Percentiles rank a stretch among this genome's conserved stretches.
Evolutionary conservation across 1,140 invertebrate genomes (phyloP).

Genomic region (Apocrypta bakeri): DNA sequence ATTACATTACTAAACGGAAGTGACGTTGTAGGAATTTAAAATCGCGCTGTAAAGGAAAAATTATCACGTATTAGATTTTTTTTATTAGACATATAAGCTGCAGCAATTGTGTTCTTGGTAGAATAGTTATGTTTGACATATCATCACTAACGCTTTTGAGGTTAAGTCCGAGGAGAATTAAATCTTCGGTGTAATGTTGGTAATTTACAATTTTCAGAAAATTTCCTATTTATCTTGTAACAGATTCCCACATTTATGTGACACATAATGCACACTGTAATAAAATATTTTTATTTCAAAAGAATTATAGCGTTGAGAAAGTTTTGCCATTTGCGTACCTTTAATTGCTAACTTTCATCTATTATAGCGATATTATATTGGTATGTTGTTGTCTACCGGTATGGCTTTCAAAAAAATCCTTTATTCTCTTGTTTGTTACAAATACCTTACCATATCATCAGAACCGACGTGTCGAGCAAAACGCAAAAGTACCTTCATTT

Average conservation of each 20-base stretch:
- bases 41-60: neutral
- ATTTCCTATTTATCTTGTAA: neutral
- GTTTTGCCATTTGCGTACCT: neutral
- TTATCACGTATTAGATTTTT: neutral
- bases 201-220: neutral
- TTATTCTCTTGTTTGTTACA: neutral
- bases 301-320: neutral
- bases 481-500: neutral
- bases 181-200: too few relatives aligned
- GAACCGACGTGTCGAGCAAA: too few relatives aligned
- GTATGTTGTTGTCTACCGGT: neutral
- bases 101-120: too few relatives aligned
- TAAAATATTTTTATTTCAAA: neutral
- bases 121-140: too few relatives aligned
- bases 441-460: too few relatives aligned
- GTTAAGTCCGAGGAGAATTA: too few relatives aligned
- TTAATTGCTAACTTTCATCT: neutral
- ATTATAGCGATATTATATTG: neutral
- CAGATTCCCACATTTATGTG: neutral
- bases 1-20: constrained; percentile 20
- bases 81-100: neutral
- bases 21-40: neutral
- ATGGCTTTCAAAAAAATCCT: neutral
- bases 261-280: neutral
- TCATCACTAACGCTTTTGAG: too few relatives aligned